Percentiles rank a stretch among this genome's conserved stretches.
These are phyloP conservation scores for Cyanoramphus novaezelandiae DNA, from an alignment of 2,113 vertebrate genomes.

Conservation along the genomic window DNA sequence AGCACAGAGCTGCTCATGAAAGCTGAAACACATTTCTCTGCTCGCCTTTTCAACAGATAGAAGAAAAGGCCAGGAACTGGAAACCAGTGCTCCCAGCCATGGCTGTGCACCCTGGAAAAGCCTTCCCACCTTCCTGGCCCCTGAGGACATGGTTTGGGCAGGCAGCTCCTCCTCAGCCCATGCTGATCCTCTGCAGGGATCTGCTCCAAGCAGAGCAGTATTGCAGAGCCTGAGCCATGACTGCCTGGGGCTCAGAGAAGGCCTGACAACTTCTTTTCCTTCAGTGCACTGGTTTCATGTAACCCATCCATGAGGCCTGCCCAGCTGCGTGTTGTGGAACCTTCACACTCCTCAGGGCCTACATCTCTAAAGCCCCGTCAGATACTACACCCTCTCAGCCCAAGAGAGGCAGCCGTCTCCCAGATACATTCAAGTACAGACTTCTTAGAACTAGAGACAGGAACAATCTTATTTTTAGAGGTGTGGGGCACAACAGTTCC, in stretches of 20 bases:
- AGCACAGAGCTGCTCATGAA: not conserved
- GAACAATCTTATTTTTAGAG: not conserved
- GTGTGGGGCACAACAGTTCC: not conserved
- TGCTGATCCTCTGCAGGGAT: not conserved
- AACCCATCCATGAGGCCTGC: accelerated
- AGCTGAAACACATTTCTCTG: not conserved
- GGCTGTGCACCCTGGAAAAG: not conserved
- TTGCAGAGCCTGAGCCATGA: not conserved
- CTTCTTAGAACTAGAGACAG: not conserved
- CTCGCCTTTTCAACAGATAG: not conserved
- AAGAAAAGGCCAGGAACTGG: not conserved
- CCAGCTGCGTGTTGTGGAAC: not conserved
- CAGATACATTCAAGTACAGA: not conserved
- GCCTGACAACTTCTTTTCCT: accelerated
- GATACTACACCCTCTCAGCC: not conserved
- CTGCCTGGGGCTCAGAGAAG: not conserved
- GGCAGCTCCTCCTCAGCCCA: not conserved
- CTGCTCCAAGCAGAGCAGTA: not conserved
- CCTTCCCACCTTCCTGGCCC: not conserved
- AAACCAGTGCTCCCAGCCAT: not conserved
- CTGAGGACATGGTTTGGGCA: not conserved
- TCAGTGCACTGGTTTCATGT: not conserved
- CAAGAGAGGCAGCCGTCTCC: not conserved
- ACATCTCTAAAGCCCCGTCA: not conserved
- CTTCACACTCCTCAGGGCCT: not conserved